phyloP scores from a whole-genome alignment of 2,113 vertebrate species.

The Anas platyrhynchos region DNA sequence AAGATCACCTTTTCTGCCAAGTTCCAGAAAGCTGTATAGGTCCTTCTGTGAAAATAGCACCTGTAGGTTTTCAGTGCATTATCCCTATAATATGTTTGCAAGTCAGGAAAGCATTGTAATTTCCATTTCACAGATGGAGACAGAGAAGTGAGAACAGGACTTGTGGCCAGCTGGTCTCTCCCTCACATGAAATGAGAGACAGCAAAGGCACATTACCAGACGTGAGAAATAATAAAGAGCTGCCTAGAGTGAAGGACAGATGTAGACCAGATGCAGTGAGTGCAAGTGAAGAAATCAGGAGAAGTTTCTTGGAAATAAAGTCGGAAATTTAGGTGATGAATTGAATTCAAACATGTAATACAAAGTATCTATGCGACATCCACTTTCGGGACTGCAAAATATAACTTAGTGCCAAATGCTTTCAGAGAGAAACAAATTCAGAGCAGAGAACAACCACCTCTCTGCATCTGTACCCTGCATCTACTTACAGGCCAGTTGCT shows the following conservation, averaged over 20 bases:
- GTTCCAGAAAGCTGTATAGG: not conserved
- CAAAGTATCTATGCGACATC: not conserved
- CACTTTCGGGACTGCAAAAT: not conserved
- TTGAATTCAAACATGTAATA: not conserved
- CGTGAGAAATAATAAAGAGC: not conserved
- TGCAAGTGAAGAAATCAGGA: not conserved
- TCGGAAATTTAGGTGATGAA: not conserved
- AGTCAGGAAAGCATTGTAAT: not conserved
- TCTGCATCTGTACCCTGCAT: not conserved
- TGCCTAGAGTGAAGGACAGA: not conserved
- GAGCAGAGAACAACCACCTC: not conserved
- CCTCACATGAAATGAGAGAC: not conserved
- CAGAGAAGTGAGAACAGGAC: not conserved
- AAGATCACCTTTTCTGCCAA: not conserved
- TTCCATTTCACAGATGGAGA: constrained; percentile 3
- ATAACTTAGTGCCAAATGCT: not conserved
- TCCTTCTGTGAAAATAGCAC: not conserved
- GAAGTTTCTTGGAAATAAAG: not conserved
- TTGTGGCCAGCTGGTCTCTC: not conserved
- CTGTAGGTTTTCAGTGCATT: not conserved
- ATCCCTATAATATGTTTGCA: not conserved
- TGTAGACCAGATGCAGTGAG: not conserved
- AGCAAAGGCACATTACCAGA: not conserved
- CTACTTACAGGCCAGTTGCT: not conserved
- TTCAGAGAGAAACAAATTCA: not conserved